phyloP scores from a whole-genome alignment of 2,797 vertebrate genomes.

The Anas bahamensis region DNA sequence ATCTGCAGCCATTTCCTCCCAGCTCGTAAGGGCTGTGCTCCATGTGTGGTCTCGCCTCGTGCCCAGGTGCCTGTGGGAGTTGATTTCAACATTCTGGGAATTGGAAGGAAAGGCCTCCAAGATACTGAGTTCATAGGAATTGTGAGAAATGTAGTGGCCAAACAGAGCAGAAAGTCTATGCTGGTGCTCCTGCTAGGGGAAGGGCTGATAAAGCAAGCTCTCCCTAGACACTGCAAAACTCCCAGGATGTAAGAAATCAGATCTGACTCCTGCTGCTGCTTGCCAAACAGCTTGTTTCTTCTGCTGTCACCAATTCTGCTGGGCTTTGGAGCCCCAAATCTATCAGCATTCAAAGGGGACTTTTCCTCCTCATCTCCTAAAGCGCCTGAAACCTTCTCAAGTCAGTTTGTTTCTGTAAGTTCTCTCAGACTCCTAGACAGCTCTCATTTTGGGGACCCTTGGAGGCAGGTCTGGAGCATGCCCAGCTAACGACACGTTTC shows the following conservation, averaged over 20 bases:
- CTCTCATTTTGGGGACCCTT: not conserved
- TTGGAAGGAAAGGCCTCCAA: not conserved
- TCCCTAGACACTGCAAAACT: accelerated
- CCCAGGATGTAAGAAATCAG: not conserved
- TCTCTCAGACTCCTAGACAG: not conserved
- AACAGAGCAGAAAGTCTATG: not conserved
- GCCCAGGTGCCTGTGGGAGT: not conserved
- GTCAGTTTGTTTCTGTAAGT: not conserved
- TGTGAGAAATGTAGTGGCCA: not conserved
- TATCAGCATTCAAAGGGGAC: not conserved
- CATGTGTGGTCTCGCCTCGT: accelerated
- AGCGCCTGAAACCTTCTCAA: not conserved
- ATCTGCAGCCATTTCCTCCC: not conserved
- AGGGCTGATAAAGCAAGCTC: not conserved
- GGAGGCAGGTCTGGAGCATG: not conserved
- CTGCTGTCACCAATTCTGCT: not conserved
- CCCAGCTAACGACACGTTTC: not conserved
- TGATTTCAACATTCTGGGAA: not conserved
- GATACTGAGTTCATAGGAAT: not conserved
- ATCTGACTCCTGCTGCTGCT: not conserved
- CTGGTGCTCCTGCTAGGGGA: not conserved
- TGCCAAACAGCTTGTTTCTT: not conserved
- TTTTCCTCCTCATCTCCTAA: not conserved
- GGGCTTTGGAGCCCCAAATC: not conserved
- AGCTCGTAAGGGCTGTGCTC: not conserved